Evolutionary conservation across 2,797 vertebrate species (phyloP), one percentile per base, ranked within the genome.

Genomic region (Pseudomugil tenellus): DNA sequence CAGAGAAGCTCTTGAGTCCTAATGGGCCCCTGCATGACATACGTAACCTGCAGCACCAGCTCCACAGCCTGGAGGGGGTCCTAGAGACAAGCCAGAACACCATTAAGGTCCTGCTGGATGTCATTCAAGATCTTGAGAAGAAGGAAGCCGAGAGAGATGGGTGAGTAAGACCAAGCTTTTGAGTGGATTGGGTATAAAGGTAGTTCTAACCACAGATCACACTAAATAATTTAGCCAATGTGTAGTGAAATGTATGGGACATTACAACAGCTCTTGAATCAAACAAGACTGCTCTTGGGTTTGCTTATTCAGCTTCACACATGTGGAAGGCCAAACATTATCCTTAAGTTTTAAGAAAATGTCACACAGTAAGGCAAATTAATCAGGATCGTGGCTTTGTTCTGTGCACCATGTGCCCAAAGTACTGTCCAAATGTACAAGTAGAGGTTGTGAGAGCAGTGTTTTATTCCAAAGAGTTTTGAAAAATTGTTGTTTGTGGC

Each of bases 111-210:
- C 93, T 96, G 83, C 92, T 96, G 89, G 95, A 95, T 7, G 95
- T 96, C 80, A 96, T 96, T 91, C 96, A 96, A 93, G 96, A 96
- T 90, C 92, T 96, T 83, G 96, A 96, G 89, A 96, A 95, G 93
- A 96, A 96, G 86, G 95, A 96, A 80, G 95, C 96, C 0, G 94
- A 95, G 83, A 85, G 94, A 85, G 96, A 96, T 0, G 95, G 96
- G 96, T 96, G 92, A 96, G 95, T 72, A 32, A 25, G 14, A 58
- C 34, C 43, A 10, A 1, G 10, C 1, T 74, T 19, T 41, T 68
- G 2, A 46, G 21, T 59, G 19, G 63, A 57, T 1, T 34, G 19
- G 43, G 17, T 69, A 25, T 66, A n/a, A 51, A 19, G n/a, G 73
- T 26, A 46, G 48, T 56, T 67, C 8, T 48, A 21, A 67, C 14